A percentile compares a stretch with the other conserved stretches of the same genome.
phyloP scores from a whole-genome alignment of 1,140 invertebrate genomes.

The Lutraria rhynchaena region DNA sequence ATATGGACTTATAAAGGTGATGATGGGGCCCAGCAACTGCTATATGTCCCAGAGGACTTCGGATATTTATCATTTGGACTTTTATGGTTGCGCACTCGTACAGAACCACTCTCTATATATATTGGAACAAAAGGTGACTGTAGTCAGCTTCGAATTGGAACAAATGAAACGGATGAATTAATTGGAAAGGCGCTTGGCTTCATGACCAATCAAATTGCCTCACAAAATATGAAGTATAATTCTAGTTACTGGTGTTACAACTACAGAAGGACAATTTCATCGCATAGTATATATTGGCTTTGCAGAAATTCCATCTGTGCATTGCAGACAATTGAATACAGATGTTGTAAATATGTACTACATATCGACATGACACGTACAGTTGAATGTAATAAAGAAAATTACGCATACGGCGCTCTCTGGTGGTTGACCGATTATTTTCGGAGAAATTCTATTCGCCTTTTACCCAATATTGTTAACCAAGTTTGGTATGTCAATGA shows the following conservation, averaged over 20 bases:
- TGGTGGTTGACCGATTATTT: conserved; percentile 15
- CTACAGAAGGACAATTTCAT: not conserved
- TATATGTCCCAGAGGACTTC: conserved; percentile 10
- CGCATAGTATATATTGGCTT: not conserved
- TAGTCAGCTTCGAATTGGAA: not conserved
- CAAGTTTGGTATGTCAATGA: not conserved
- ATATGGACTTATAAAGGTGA: conserved; percentile 25
- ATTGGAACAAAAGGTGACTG: not conserved
- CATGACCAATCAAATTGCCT: conserved; percentile 12
- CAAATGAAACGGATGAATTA: not conserved
- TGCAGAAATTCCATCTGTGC: not conserved
- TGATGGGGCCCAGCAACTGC: not conserved
- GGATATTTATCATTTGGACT: conserved; percentile 16
- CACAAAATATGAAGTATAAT: not conserved
- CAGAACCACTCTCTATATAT: not conserved
- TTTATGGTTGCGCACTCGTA: not conserved
- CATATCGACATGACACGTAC: not conserved
- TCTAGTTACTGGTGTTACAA: conserved; percentile 25
- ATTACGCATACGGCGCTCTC: not conserved
- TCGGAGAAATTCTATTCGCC: not conserved
- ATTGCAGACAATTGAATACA: conserved; percentile 14
- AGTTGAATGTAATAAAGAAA: not conserved
- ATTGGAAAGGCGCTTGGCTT: conserved; percentile 8
- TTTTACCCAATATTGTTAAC: conserved; percentile 13
- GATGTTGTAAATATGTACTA: conserved; percentile 10